Percentiles rank a stretch among this genome's conserved stretches.
These are phyloP conservation scores for Pseudomugil gertrudae DNA, from an alignment of 2,797 vertebrate species.

Conservation along the genomic window DNA sequence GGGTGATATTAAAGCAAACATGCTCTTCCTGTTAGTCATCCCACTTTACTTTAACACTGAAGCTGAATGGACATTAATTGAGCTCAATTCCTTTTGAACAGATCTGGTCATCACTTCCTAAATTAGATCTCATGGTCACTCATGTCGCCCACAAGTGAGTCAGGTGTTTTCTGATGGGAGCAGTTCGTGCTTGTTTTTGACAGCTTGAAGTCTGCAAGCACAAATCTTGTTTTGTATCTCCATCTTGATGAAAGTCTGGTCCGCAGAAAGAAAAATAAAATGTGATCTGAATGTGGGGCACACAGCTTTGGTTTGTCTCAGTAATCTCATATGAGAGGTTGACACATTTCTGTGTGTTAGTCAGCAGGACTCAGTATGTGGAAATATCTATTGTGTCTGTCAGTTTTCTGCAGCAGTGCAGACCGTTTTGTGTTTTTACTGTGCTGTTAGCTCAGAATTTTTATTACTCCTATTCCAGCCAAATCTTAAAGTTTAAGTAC, in stretches of 20 bases:
- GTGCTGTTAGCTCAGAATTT: neutral
- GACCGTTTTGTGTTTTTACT: neutral
- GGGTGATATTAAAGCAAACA: neutral
- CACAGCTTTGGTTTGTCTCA: neutral
- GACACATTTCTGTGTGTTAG: neutral
- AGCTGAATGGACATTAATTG: neutral
- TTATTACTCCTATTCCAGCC: neutral
- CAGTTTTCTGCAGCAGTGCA: neutral
- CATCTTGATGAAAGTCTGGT: neutral
- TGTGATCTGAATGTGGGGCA: slow-evolving; percentile 5
- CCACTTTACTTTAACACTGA: neutral
- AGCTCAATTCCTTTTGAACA: neutral
- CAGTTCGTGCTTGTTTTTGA: slow-evolving; percentile 11
- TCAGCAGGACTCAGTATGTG: neutral
- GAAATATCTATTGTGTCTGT: neutral
- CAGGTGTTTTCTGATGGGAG: slow-evolving; percentile 6
- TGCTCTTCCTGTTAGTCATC: slow-evolving; percentile 2
- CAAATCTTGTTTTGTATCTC: neutral
- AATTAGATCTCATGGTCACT: neutral
- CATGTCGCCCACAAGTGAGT: slow-evolving; percentile 4
- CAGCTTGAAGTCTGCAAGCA: neutral
- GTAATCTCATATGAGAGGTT: neutral
- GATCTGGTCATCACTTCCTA: neutral
- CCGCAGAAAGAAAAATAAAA: neutral
- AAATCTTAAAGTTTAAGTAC: neutral